Evolutionary conservation across 2,113 vertebrate genomes (phyloP), one percentile per base, ranked within the genome.

Genomic region (Chionodraco myersi): DNA sequence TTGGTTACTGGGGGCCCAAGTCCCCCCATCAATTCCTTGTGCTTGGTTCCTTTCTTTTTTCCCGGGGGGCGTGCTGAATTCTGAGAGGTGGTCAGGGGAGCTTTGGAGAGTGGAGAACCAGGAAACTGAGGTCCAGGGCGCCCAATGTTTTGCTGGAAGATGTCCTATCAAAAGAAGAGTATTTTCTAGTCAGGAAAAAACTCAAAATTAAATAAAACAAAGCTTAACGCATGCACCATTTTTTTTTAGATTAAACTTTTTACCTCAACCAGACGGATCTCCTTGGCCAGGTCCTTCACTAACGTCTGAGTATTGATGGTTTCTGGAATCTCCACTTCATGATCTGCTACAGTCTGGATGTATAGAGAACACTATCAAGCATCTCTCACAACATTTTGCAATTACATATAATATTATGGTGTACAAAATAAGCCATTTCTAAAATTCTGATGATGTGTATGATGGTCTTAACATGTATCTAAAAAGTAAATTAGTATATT

Each of bases 181-280:
- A 18, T 3, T 4, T 12, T 16, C 57, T 21, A 52, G 10, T 30
- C 6, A 51, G 18, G 52, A 54, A 65, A 59, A 1, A 10, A 30
- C 30, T 30, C 10, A 34, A 53, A 45, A 21, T 44, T 18, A 5
- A 14, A 49, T 16, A 34, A 2, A 1, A 56, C 36, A 41, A 8
- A 41, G 7, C 36, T 26, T 26, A 15, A 10, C 12, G 72, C 48
- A 51, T 58, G 26, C 21, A 45, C 8, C 75, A 34, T 18, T 10
- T 49, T 58, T 21, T 14, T 14, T 52, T 2, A 16, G 5, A 59
- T 61, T 60, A 12, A 41, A 1, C 11, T 1, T 51, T 88, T 93
- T 91, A 98, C 97, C 95, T 98, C 97, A 72, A 97, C 96, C 65
- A 97, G 93, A 47, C 96, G 95, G 76, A 98, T 97, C 92, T 98